A percentile compares a stretch with the other conserved stretches of the same genome.
phyloP scores from a whole-genome alignment of 2,113 vertebrate species.

The Helogale parvula region DNA sequence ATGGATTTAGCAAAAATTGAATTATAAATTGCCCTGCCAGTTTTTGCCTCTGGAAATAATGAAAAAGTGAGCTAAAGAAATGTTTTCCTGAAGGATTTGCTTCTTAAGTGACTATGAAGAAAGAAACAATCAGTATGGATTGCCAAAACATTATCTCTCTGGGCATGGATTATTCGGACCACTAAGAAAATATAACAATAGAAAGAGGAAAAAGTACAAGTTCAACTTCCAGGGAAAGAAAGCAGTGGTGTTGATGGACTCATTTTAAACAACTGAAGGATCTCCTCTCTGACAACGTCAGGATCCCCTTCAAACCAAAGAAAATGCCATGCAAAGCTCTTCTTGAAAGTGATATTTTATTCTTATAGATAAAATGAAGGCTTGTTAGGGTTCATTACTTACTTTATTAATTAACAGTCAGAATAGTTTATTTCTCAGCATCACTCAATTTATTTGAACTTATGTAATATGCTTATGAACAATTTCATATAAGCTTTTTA shows the following conservation, averaged over 20 bases:
- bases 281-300: slow-evolving; percentile 60
- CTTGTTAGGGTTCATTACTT: slow-evolving; percentile 63
- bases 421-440: neutral
- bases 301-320: slow-evolving; percentile 63
- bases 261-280: slow-evolving; percentile 66
- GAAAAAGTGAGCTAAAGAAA: slow-evolving; percentile 89
- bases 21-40: slow-evolving; percentile 94
- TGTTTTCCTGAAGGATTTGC: slow-evolving; percentile 88
- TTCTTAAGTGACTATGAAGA: slow-evolving; percentile 85
- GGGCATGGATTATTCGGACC: slow-evolving; percentile 72
- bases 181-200: slow-evolving; percentile 73
- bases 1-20: slow-evolving; percentile 95
- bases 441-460: neutral
- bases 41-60: slow-evolving; percentile 93
- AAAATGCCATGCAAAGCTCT: slow-evolving; percentile 76
- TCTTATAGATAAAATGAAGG: slow-evolving; percentile 49
- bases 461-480: neutral
- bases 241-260: slow-evolving; percentile 40
- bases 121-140: slow-evolving; percentile 83
- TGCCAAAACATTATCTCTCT: slow-evolving; percentile 84
- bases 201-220: slow-evolving; percentile 53
- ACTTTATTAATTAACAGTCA: neutral
- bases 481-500: slow-evolving; percentile 25
- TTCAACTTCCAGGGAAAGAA: slow-evolving; percentile 64
- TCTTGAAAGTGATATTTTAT: slow-evolving; percentile 72